A percentile compares a stretch with the other conserved stretches of the same genome.
These are phyloP conservation scores for Mesorhabditis belari DNA, from an alignment of 2,888 invertebrate species.

Conservation along the genomic window DNA sequence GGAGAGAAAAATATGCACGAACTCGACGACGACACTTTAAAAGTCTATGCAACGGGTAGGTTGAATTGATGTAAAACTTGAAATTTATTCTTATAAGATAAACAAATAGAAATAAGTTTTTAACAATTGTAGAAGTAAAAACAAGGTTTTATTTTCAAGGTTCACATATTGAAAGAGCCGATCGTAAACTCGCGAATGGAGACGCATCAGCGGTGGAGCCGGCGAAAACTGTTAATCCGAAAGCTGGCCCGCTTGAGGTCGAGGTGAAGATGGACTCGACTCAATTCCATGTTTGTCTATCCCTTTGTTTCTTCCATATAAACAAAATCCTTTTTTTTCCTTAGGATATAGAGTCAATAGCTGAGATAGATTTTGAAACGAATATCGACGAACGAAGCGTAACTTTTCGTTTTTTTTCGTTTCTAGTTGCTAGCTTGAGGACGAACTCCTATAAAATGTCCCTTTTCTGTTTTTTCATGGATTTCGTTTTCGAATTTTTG, in stretches of 20 bases:
- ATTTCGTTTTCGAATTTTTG: too few species aligned
- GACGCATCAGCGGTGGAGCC: conserved; percentile 30
- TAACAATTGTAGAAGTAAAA: not conserved
- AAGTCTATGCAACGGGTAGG: conserved; percentile 40
- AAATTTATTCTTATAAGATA: not conserved
- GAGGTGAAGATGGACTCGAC: conserved; percentile 21
- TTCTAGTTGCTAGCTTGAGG: too few species aligned
- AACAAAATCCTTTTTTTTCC: too few species aligned
- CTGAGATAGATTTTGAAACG: too few species aligned
- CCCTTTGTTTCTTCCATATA: too few species aligned
- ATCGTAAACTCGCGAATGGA: conserved; percentile 19
- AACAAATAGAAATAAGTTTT: conserved; percentile 2
- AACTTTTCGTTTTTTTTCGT: too few species aligned
- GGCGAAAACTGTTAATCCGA: conserved; percentile 28
- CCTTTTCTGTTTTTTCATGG: too few species aligned
- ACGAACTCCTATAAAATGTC: too few species aligned
- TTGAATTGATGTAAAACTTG: not conserved
- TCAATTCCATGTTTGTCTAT: conserved; percentile 20
- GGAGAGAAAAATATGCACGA: conserved; percentile 6
- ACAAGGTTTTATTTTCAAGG: conserved; percentile 11
- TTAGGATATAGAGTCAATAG: too few species aligned
- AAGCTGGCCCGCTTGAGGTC: conserved; percentile 16
- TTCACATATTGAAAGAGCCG: conserved; percentile 45
- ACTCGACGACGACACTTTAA: conserved; percentile 25
- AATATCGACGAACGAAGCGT: too few species aligned